Base-by-base conservation (phyloP, 1,140 invertebrate genomes). In the Hestina assimilis region DNA sequence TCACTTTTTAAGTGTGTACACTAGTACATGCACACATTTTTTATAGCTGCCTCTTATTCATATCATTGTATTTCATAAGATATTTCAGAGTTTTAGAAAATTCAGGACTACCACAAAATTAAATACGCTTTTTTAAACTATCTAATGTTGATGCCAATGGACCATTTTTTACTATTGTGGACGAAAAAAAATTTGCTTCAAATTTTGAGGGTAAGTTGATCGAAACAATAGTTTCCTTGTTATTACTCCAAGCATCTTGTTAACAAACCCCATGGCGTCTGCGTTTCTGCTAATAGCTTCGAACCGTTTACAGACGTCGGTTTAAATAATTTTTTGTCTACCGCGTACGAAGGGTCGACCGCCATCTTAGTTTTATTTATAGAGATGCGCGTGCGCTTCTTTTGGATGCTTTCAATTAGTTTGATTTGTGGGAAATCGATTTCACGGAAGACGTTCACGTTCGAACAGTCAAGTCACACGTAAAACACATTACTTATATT, bases 401-500 rank as follows among this genome's bases (percentile, higher is more conserved):
- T 75, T 73, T 62, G 47, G 66, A 57, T 72, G 67, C 72, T 59
- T 81, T 83, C 79, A 83, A 81, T 85, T 85, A 85, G 74, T 79
- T 79, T 83, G 76, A 85, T 85, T 85, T 85, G 74, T 83, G 66
- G 59, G 69, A 75, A 83, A 84, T 83, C 74, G 72, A 81, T 81
- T 84, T 84, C 70, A 79, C 47, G 75, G 70, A 75, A 70, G 33
- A 60, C 50, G 24, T 50, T 42, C 12, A 6, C 8, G 33, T 17
- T 23, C 21, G 4, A 21, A 51, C 14, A 51, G 33, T 28, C 33
- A 3, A 50, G 19, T 3, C 17, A 23, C 50, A 52, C 45, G 54
- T 57, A 45, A 17, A 46, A 41, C 8, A 15, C 15, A 43, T 57
- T 57, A 17, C 24, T 57, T 50, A 50, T 29, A 52, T 51, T 52